Evolutionary conservation across 92 coral and sea anemone genomes (phyloP).

Genomic region (Parazoanthus swiftii): DNA sequence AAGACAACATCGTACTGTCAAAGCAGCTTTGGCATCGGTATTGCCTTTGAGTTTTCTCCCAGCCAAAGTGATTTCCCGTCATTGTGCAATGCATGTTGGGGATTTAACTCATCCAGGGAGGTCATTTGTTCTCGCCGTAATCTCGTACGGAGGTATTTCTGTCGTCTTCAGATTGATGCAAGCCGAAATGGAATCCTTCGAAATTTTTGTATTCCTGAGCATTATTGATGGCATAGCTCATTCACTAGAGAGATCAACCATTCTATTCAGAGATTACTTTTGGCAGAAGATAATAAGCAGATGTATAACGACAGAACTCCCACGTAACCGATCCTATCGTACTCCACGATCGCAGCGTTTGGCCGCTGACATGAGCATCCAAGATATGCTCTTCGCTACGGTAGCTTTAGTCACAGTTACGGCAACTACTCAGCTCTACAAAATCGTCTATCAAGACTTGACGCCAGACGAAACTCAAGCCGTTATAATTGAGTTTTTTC

Average conservation of each 20-base stretch:
- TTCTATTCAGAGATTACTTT: not conserved
- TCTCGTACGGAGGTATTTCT: not conserved
- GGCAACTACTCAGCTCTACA: not conserved
- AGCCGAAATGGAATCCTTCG: not conserved
- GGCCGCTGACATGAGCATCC: not conserved
- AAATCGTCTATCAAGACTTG: not conserved
- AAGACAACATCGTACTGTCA: not conserved
- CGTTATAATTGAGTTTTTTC: not conserved
- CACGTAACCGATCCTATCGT: too few species aligned
- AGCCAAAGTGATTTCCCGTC: constrained; percentile 1
- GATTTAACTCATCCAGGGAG: not conserved
- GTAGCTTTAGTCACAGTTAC: not conserved
- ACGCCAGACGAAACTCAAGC: not conserved
- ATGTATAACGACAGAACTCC: too few species aligned
- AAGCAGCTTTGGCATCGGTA: not conserved
- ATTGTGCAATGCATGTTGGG: not conserved
- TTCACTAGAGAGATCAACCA: not conserved
- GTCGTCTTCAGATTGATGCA: not conserved
- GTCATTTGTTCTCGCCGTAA: not conserved
- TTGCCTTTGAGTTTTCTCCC: not conserved
- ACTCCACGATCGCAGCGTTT: not conserved
- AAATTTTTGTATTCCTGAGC: not conserved
- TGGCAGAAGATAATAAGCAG: not conserved
- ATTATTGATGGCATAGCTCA: not conserved
- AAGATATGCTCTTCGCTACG: not conserved